phyloP scores from a whole-genome alignment of 1,140 invertebrate genomes.

The Eurytemora carolleeae region DNA sequence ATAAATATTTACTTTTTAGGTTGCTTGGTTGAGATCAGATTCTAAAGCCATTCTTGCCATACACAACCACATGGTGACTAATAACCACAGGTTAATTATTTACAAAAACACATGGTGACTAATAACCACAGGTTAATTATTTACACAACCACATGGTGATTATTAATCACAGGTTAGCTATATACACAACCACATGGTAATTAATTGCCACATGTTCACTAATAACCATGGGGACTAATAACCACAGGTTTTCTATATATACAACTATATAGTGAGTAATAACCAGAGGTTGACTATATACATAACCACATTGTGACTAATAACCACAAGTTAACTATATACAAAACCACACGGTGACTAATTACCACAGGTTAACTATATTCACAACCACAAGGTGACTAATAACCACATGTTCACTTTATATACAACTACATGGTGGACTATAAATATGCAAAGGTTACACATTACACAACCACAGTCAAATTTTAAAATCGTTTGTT shows the following conservation, averaged over 20 bases:
- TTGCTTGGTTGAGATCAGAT: conserved; percentile 79
- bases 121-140: conserved; percentile 56
- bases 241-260: too few species aligned
- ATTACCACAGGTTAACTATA: conserved; percentile 51
- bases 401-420: conserved; percentile 56
- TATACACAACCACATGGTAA: conserved; percentile 74
- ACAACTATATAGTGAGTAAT: not conserved
- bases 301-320: too few species aligned
- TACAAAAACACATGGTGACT: conserved; percentile 75
- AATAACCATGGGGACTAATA: not conserved
- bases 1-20: too few species aligned
- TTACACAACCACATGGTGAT: conserved; percentile 75
- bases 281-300: too few species aligned
- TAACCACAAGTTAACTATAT: too few species aligned
- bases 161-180: conserved; percentile 53
- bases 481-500: conserved; percentile 38
- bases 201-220: conserved; percentile 41
- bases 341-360: conserved; percentile 74
- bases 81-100: conserved; percentile 51
- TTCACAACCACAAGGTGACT: conserved; percentile 75
- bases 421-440: conserved; percentile 72
- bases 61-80: conserved; percentile 74
- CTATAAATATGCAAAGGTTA: too few species aligned
- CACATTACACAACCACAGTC: not conserved
- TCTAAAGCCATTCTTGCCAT: conserved; percentile 74